phyloP scores from a whole-genome alignment of 2,888 invertebrate genomes.

The Drosophila vallismaia region DNA sequence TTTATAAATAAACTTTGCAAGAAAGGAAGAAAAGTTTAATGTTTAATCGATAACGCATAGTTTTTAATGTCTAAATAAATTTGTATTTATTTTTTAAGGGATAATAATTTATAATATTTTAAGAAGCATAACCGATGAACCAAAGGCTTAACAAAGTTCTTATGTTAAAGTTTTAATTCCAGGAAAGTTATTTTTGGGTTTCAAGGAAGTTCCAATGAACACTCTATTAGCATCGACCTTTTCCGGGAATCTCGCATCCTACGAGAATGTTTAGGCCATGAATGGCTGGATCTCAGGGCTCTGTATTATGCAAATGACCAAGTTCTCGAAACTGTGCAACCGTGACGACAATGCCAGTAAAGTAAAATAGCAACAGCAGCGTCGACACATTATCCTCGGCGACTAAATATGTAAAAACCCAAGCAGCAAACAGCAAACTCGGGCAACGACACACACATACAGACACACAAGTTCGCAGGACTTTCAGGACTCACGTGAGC shows the following conservation, averaged over 20 bases:
- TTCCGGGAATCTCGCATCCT: neutral
- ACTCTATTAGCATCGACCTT: neutral
- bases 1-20: conserved; percentile 22
- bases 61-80: neutral
- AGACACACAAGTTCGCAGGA: conserved; percentile 41
- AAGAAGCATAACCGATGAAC: no score
- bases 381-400: conserved; percentile 69
- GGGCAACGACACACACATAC: conserved; percentile 20
- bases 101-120: no score
- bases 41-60: neutral
- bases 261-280: neutral
- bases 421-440: conserved; percentile 38
- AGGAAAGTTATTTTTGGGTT: neutral
- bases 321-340: conserved; percentile 38
- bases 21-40: neutral
- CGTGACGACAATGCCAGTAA: conserved; percentile 31
- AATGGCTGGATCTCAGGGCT: neutral
- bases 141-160: no score
- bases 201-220: neutral
- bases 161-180: no score
- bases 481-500: conserved; percentile 75
- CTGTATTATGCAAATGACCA: conserved; percentile 61
- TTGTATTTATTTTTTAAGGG: neutral
- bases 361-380: conserved; percentile 40
- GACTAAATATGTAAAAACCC: conserved; percentile 61